A percentile compares a stretch with the other conserved stretches of the same genome.
Conservation (phyloP, 1,140 invertebrate species). For the Armadillidium nasatum region DNA sequence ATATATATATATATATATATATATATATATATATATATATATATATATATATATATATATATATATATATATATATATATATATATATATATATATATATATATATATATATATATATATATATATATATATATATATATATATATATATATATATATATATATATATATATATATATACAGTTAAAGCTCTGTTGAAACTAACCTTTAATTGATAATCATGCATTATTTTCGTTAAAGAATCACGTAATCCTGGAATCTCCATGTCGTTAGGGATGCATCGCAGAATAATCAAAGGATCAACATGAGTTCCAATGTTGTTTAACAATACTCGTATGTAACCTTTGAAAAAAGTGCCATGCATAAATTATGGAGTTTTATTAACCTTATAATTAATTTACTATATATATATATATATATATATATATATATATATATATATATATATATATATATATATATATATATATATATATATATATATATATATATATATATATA, state of each 20-base stretch:
- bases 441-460: not conserved
- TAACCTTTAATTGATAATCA: slow-evolving; percentile 16
- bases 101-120: too few relatives aligned
- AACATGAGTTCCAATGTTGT: slow-evolving; percentile 39
- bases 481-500: not conserved
- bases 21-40: too few relatives aligned
- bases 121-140: too few relatives aligned
- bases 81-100: too few relatives aligned
- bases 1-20: too few relatives aligned
- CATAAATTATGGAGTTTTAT: too few relatives aligned
- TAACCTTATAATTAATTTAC: not conserved
- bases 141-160: too few relatives aligned
- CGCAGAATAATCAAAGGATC: slow-evolving; percentile 47
- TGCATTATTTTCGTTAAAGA: slow-evolving; percentile 39
- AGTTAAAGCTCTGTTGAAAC: too few relatives aligned
- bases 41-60: too few relatives aligned
- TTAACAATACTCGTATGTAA: slow-evolving; percentile 35
- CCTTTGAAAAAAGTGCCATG: slow-evolving; percentile 26
- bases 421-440: not conserved
- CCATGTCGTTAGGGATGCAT: slow-evolving; percentile 45
- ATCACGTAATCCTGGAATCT: slow-evolving; percentile 38
- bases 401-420: too few relatives aligned
- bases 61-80: too few relatives aligned
- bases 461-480: not conserved
- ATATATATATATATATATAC: too few relatives aligned